Percentiles rank a stretch among this genome's conserved stretches.
Evolutionary conservation across 2,797 vertebrate species (phyloP).

Genomic region (Corythornis leucogaster): DNA sequence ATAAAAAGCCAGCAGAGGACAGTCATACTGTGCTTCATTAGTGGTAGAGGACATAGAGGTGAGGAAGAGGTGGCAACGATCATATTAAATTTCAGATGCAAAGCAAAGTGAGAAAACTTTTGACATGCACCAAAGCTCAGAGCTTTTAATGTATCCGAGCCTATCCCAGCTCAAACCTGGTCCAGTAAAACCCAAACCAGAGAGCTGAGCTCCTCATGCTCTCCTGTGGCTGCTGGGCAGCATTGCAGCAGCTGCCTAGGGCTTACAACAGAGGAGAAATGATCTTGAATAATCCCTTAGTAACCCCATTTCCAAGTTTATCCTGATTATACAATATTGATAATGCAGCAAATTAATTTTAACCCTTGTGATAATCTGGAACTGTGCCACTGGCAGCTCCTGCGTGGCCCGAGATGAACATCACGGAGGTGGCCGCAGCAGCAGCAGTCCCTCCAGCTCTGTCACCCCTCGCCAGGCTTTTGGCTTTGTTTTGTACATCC

Average conservation of each 20-base stretch:
- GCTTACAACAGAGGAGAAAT: not conserved
- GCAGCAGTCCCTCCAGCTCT: not conserved
- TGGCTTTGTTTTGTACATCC: not conserved
- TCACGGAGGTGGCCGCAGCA: not conserved
- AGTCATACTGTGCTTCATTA: accelerated
- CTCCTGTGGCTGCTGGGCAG: conserved; percentile 15
- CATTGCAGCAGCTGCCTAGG: not conserved
- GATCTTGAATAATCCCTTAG: not conserved
- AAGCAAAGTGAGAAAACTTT: not conserved
- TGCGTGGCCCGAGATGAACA: not conserved
- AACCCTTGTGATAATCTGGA: accelerated
- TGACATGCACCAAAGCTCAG: not conserved
- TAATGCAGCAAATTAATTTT: not conserved
- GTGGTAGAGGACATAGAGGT: not conserved
- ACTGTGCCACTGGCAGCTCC: not conserved
- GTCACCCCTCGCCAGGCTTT: not conserved
- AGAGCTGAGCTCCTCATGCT: not conserved
- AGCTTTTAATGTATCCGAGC: not conserved
- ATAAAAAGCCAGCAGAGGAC: not conserved
- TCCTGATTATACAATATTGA: not conserved
- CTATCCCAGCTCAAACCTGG: not conserved
- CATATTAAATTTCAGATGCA: not conserved
- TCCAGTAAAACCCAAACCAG: not conserved
- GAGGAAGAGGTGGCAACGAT: not conserved
- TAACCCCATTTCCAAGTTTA: not conserved